phyloP scores from a whole-genome alignment of 1,140 invertebrate species.

The Habropoda laboriosa region DNA sequence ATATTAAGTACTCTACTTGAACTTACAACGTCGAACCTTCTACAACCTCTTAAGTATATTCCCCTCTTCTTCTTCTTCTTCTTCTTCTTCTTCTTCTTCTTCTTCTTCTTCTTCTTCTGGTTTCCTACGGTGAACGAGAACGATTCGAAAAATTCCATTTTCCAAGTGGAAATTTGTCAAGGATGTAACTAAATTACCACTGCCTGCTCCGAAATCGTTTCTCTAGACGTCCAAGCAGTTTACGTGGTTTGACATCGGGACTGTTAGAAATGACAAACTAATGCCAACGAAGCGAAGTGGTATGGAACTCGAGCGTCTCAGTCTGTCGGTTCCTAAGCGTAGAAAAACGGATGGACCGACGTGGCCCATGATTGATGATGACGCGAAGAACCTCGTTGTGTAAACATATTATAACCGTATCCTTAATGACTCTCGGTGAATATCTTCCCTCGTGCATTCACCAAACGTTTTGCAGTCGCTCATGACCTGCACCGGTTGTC shows the following conservation, averaged over 20 bases:
- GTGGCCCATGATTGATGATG: conserved; percentile 78
- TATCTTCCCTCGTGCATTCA: conserved; percentile 28
- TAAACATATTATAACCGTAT: conserved; percentile 78
- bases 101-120: too few species aligned
- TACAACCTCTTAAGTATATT: not conserved
- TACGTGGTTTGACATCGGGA: conserved; percentile 45
- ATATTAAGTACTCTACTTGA: not conserved
- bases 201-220: not conserved
- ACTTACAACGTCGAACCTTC: not conserved
- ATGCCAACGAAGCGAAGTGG: conserved; percentile 57
- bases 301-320: conserved; percentile 46
- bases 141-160: too few species aligned
- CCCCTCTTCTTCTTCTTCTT: too few species aligned
- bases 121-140: too few species aligned
- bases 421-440: conserved; percentile 74
- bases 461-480: conserved; percentile 38
- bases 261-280: conserved; percentile 65
- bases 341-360: conserved; percentile 67
- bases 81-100: too few species aligned
- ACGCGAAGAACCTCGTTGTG: conserved; percentile 73
- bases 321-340: conserved; percentile 25
- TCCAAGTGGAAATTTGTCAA: not conserved
- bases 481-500: not conserved
- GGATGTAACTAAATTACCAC: not conserved
- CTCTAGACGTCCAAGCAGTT: not conserved